A percentile compares a stretch with the other conserved stretches of the same genome.
Conservation (phyloP, 1,140 invertebrate species). For the Drosophila biarmipes region DNA sequence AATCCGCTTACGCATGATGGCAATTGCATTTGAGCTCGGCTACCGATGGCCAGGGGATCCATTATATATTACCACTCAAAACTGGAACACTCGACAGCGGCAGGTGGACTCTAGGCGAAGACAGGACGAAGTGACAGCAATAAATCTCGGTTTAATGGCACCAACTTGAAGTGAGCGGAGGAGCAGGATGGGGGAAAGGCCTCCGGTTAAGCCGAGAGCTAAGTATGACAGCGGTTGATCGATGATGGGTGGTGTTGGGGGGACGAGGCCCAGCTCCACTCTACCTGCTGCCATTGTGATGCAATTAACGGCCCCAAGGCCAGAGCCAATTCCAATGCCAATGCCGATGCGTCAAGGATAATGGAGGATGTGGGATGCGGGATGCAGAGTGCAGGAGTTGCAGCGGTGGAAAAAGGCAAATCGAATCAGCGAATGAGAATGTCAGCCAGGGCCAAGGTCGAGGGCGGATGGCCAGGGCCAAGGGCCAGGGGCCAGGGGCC, state of each 20-base stretch:
- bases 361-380: conserved; percentile 8
- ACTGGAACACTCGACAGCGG: too few relatives aligned
- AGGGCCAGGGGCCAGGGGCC: neutral
- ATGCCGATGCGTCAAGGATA: conserved; percentile 39
- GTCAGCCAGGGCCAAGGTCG: conserved; percentile 26
- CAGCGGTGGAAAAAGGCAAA: conserved; percentile 33
- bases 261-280: neutral
- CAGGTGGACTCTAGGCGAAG: neutral
- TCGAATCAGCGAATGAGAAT: conserved; percentile 49
- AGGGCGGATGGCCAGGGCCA: neutral
- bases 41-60: neutral
- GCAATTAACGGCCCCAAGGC: conserved; percentile 58
- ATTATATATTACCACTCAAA: neutral
- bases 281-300: conserved; percentile 49
- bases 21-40: neutral
- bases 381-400: conserved; percentile 6
- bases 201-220: neutral
- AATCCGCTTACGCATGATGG: neutral
- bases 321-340: conserved; percentile 2
- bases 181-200: too few relatives aligned
- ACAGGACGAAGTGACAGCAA: neutral
- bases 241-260: conserved; percentile 3
- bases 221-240: conserved; percentile 14
- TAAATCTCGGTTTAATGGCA: conserved; percentile 5
- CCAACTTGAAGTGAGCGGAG: conserved; percentile 1